phyloP scores from a whole-genome alignment of 2,113 vertebrate species.

The Equus quagga region DNA sequence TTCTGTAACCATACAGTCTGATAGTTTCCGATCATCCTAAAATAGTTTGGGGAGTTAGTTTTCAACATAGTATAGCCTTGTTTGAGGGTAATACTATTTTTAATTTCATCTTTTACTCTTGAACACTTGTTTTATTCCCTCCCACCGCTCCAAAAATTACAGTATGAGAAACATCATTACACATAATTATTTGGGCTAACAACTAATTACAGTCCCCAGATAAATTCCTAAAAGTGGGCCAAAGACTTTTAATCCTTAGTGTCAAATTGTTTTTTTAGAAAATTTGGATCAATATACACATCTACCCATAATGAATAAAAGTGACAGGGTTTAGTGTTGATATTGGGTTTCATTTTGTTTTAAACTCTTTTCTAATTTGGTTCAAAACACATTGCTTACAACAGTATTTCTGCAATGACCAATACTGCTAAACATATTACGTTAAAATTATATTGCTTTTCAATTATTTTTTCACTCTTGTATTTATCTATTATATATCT shows the following conservation, averaged over 20 bases:
- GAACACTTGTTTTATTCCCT: background rate
- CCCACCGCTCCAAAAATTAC: background rate
- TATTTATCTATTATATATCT: background rate
- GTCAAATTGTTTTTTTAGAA: background rate
- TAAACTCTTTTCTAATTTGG: background rate
- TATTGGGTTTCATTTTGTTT: background rate
- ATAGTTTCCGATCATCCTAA: background rate
- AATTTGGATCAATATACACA: background rate
- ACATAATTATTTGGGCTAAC: background rate
- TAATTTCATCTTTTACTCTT: background rate
- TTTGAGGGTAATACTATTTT: background rate
- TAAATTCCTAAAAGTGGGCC: background rate
- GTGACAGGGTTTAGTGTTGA: background rate
- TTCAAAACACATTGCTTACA: background rate
- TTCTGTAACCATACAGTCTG: background rate
- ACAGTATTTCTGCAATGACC: background rate
- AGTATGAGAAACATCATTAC: slow-evolving; percentile 20
- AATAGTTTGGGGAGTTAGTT: background rate
- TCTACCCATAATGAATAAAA: background rate
- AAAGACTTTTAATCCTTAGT: background rate
- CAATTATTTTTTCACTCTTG: background rate
- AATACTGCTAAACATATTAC: background rate
- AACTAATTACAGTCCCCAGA: background rate
- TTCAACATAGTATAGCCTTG: background rate
- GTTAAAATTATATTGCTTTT: background rate